These are phyloP conservation scores for Hycleus cichorii DNA, from an alignment of 1,140 invertebrate genomes.

Conservation along the genomic window DNA sequence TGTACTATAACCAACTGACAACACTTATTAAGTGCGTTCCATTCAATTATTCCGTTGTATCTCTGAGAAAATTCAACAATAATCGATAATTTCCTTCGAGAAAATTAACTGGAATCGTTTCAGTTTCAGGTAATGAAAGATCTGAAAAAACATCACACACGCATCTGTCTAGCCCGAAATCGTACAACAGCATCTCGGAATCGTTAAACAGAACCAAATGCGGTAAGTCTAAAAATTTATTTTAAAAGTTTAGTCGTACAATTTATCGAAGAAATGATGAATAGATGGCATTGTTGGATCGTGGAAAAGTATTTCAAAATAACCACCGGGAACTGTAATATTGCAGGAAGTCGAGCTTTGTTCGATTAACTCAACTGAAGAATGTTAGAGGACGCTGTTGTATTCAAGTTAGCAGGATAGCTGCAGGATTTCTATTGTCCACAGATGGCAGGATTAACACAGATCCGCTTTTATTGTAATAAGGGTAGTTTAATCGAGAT, in stretches of 20 bases:
- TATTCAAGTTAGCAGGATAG: too few relatives aligned
- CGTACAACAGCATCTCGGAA: slow-evolving; percentile 34
- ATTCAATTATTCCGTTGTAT: not conserved
- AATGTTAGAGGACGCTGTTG: slow-evolving; percentile 1
- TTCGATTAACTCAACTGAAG: not conserved
- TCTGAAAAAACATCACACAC: slow-evolving; percentile 32
- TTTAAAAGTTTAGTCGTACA: too few relatives aligned
- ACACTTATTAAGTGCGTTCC: slow-evolving; percentile 1
- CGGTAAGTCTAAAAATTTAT: slow-evolving; percentile 27
- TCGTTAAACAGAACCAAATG: slow-evolving; percentile 33
- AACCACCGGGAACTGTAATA: not conserved
- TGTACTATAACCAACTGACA: slow-evolving; percentile 14
- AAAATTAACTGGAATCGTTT: too few relatives aligned
- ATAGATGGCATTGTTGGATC: slow-evolving; percentile 4
- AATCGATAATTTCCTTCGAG: not conserved
- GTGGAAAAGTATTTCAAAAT: not conserved
- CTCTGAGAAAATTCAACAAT: slow-evolving; percentile 2
- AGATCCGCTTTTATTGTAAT: too few relatives aligned
- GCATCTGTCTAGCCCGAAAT: slow-evolving; percentile 31
- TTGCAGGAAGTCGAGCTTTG: slow-evolving; percentile 8
- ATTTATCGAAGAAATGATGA: too few relatives aligned
- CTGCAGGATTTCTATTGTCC: too few relatives aligned
- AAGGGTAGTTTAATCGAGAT: too few relatives aligned
- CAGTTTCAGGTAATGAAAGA: slow-evolving; percentile 27
- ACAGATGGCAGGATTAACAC: too few relatives aligned